Evolutionary conservation across 2,797 vertebrate species (phyloP).

Genomic region (Cyclura pinguis): DNA sequence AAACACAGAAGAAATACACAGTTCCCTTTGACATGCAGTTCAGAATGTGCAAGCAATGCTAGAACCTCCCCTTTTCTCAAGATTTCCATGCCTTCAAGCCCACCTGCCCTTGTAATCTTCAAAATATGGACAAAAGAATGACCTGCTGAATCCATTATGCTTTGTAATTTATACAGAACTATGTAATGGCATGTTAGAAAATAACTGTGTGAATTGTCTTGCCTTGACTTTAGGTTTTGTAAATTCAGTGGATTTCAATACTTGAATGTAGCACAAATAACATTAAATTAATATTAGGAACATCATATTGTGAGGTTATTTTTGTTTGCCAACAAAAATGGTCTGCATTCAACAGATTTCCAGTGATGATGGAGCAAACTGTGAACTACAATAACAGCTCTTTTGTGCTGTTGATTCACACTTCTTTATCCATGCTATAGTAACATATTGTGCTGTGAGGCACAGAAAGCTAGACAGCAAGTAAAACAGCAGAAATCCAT

Average conservation of each 20-base stretch:
- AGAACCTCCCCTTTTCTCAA: conserved; percentile 36
- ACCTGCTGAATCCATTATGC: not conserved
- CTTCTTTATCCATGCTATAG: not conserved
- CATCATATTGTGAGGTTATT: not conserved
- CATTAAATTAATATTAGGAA: not conserved
- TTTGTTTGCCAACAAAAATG: not conserved
- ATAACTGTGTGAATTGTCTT: not conserved
- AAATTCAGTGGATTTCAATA: conserved; percentile 7
- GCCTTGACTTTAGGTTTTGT: not conserved
- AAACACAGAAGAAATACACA: not conserved
- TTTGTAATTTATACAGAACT: fast-evolving
- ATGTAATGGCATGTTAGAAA: not conserved
- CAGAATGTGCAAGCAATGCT: too few species aligned
- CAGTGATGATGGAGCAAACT: not conserved
- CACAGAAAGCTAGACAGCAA: not conserved
- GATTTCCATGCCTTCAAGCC: not conserved
- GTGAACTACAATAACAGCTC: conserved; percentile 3
- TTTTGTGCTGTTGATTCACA: conserved; percentile 39
- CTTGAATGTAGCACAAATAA: not conserved
- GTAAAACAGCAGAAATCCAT: not conserved
- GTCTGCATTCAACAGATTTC: not conserved
- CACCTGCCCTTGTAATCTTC: not conserved
- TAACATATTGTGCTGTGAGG: not conserved
- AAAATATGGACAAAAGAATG: not conserved
- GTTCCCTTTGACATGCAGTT: conserved; percentile 1